A percentile compares a stretch with the other conserved stretches of the same genome.
Evolutionary conservation across 2,113 vertebrate species (phyloP).

Genomic region (Apistogramma diplotaenia): DNA sequence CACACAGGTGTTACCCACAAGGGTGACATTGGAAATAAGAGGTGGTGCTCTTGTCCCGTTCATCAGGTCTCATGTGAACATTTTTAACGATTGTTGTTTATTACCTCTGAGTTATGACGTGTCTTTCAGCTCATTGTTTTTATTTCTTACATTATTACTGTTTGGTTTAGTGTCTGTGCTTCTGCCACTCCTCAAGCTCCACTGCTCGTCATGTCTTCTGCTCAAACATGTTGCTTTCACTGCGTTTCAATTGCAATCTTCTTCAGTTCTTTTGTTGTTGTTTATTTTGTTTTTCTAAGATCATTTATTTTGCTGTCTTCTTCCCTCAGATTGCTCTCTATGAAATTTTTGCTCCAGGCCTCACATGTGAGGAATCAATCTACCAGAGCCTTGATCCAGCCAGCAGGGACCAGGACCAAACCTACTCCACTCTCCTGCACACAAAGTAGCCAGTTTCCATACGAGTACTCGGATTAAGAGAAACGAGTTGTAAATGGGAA

Average conservation of each 20-base stretch:
- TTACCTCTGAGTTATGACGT: background rate
- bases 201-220: too few relatives aligned
- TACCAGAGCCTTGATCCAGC: background rate
- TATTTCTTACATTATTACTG: background rate
- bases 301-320: background rate
- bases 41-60: background rate
- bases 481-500: too few relatives aligned
- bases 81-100: background rate
- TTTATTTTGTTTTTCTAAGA: background rate
- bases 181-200: too few relatives aligned
- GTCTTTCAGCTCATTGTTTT: background rate
- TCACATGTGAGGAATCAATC: background rate
- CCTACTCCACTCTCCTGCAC: background rate
- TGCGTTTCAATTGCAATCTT: too few relatives aligned
- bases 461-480: background rate
- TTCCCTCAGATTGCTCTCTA: background rate
- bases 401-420: background rate
- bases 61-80: rapidly evolving
- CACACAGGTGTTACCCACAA: too few relatives aligned
- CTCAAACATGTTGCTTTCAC: too few relatives aligned
- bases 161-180: too few relatives aligned
- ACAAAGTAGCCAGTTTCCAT: background rate
- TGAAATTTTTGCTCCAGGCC: background rate
- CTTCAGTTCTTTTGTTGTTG: background rate
- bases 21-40: background rate